Base-by-base conservation (phyloP, 2,888 invertebrate genomes). In the Nemurella pictetii region DNA sequence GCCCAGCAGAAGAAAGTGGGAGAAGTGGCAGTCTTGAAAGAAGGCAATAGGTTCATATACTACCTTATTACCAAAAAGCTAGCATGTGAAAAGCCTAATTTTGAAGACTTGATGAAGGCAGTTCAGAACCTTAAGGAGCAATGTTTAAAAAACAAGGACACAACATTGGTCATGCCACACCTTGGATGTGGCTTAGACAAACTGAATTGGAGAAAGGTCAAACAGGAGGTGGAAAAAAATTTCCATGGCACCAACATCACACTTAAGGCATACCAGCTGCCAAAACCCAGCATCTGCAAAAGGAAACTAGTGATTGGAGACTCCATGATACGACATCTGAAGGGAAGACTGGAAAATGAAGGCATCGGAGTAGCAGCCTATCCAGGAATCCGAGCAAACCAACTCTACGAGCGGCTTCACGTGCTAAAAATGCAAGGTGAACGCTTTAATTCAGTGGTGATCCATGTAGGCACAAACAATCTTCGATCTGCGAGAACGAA, bases 161-260 rank as follows among this genome's bases (percentile, higher is more conserved):
- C 80, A 20, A 85, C 87, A 3, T 36, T 91, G 32, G 88, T 90
- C 55, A 91, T 91, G 90, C 91, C 91, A 3, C 87, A 87, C 78
- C 90, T 91, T 85, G 91, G 91, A 15, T 90, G 90, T 88, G 91
- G 91, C 12, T 87, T 91, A 28, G 91, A 91, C 87, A 85, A 88
- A 55, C 88, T 91, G n/a, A 85, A 89, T 29, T 91, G 91, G 91
- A 85, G 86, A 2, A 87, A 88, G 74, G 91, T 91, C 32, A 80
- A 80, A 80, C 30, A 7, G 80, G 32, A 28, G 29, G 29, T 80
- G n/a, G 80, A 80, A 30, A 7, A 32, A 25, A 32, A 29, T 15
- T 80, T 80, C 80, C 2, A 80, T n/a, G 32, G 29, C 80, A 80
- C 80, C 9, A 32, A 80, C 25, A 29, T 80, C 25, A 30, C 26